Base-by-base conservation (phyloP, 2,888 invertebrate species). In the Eilema depressum region DNA sequence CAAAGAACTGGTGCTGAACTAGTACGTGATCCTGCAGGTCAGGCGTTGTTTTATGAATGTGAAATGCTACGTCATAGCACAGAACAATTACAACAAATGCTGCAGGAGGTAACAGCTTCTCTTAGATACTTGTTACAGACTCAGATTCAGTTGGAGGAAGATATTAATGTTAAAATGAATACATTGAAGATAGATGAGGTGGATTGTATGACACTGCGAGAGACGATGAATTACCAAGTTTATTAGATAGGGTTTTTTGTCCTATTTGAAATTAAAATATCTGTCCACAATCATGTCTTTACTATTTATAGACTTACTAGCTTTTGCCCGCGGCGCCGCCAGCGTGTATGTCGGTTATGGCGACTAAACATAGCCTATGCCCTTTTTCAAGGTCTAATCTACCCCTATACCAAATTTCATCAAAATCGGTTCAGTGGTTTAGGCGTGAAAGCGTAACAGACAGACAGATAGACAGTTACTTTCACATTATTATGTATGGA, bases 111-210 rank as follows among this genome's bases (percentile, higher is more conserved):
- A 4, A 96, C 97, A 71, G 96, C 97, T 4, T 97, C 97, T 0
- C 91, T 98, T 75, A 97, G 98, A 30, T 98, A 97, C 87, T 96
- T 99, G 69, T 94, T 98, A 68, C 98, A 98, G 87, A 97, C 97
- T 3, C 98, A 99, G 92, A 96, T 99, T 68, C 97, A 98, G 87
- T 93, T 99, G 75, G 98, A 99, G 91, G 98, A 99, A 87, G 99
- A 99, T 84, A 98, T 99, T 75, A 98, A 98, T 83, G 96, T 99
- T 28, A 99, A 99, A 94, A 97, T 97, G 77, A 98, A 99, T 86
- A 97, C 98, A 0, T 94, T 99, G 82, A 98, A 98, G 93, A 98
- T 99, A 84, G 99, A 99, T 88, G 98, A 99, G 91, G 98, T 98
- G 0, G 98, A 99, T 86, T 99, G 99, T 87, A 97, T 98, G 97